Percentiles rank a stretch among this genome's conserved stretches.
These are phyloP conservation scores for Apistogramma diplotaenia DNA, from an alignment of 2,113 vertebrate genomes.

Conservation along the genomic window DNA sequence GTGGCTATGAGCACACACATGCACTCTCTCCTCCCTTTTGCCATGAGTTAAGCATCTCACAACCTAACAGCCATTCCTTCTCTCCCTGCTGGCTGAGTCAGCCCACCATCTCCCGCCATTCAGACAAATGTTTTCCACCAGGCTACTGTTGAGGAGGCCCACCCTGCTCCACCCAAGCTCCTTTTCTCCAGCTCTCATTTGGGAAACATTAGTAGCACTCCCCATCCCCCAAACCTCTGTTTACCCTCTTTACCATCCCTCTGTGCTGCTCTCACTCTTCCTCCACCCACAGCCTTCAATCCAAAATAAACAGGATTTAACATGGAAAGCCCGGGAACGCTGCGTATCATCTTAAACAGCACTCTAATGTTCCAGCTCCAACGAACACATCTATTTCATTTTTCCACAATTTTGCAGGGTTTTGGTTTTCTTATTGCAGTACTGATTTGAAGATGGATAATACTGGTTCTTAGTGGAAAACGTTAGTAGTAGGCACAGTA, in stretches of 20 bases:
- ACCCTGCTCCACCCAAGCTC: constrained; percentile 58
- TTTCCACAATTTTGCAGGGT: constrained; percentile 35
- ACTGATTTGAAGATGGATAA: constrained; percentile 11
- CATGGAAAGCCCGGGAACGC: constrained; percentile 43
- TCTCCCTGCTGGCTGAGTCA: constrained; percentile 53
- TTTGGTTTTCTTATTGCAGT: constrained; percentile 12
- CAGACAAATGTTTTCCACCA: constrained; percentile 52
- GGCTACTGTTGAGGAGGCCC: constrained; percentile 54
- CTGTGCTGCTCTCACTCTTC: not conserved
- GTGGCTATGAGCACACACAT: not conserved
- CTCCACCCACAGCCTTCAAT: not conserved
- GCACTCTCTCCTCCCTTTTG: not conserved
- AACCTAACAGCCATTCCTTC: constrained; percentile 20
- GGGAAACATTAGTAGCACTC: not conserved
- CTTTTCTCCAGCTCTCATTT: constrained; percentile 26
- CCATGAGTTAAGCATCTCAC: not conserved
- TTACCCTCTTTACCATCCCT: not conserved
- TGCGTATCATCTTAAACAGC: constrained; percentile 29
- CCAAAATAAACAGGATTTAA: constrained; percentile 51
- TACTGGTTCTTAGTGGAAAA: constrained; percentile 39
- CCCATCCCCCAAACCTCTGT: not conserved
- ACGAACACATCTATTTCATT: constrained; percentile 7
- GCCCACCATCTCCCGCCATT: constrained; percentile 45
- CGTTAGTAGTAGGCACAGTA: not conserved
- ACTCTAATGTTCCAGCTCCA: constrained; percentile 40